phyloP scores from a whole-genome alignment of 2,113 vertebrate genomes.

The Psilopsiagon aymara region DNA sequence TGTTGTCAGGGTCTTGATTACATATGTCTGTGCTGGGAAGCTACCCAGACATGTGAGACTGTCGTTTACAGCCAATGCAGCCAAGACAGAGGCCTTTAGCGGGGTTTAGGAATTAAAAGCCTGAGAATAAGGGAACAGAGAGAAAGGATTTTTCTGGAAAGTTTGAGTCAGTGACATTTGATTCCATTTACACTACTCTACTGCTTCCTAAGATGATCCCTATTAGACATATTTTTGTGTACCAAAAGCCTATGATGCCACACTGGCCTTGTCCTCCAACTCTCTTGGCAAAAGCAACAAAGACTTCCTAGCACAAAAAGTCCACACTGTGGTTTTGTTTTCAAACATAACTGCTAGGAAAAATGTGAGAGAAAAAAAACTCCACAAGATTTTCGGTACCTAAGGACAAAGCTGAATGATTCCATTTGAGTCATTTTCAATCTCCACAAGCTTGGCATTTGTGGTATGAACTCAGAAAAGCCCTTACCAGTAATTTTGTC shows the following conservation, averaged over 20 bases:
- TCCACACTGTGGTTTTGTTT: constrained; percentile 24
- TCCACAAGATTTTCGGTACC: background rate
- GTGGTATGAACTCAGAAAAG: background rate
- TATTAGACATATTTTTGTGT: background rate
- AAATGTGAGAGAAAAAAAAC: background rate
- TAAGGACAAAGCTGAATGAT: constrained; percentile 29
- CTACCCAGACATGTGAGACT: background rate
- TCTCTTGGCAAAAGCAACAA: constrained; percentile 25
- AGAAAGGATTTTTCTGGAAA: background rate
- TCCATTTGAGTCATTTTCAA: constrained; percentile 6
- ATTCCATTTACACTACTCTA: background rate
- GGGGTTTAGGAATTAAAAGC: background rate
- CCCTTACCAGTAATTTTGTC: background rate
- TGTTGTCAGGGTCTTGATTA: background rate
- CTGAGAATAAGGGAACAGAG: background rate
- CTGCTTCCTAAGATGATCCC: background rate
- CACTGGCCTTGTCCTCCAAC: background rate
- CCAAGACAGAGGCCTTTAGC: constrained; percentile 13
- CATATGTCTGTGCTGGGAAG: background rate
- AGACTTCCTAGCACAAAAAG: constrained; percentile 29
- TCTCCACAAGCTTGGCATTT: background rate
- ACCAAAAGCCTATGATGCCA: background rate
- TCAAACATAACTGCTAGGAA: constrained; percentile 45
- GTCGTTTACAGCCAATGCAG: background rate
- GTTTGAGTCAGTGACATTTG: background rate